Base-by-base conservation (phyloP, 2,888 invertebrate species). In the Tanypteryx hageni region DNA sequence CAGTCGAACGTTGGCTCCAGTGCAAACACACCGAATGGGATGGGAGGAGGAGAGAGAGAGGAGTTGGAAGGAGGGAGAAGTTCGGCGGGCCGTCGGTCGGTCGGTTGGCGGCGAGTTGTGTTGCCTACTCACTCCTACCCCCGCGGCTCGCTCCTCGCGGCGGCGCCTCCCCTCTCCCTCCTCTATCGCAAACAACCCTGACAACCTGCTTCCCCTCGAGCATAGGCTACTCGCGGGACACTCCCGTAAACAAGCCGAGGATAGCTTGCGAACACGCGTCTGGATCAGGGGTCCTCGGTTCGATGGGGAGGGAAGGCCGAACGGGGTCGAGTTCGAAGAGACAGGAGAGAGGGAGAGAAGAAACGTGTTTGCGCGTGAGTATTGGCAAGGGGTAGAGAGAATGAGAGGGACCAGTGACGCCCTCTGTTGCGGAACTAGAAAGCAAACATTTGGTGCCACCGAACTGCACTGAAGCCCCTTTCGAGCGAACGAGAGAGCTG, bases 1-100 rank as follows among this genome's bases (percentile, higher is more conserved):
- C 89, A 64, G 61, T 68, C 44, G 89, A 89, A 89, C 89, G 68
- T 31, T n/a, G 89, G 64, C 86, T 61, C 27, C n/a, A 61, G 86
- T 27, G 89, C 64, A 89, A 89, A 89, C 89, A 68, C 76, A 27
- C 76, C 5, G 44, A 44, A 5, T 44, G 1, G 44, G 44, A 44
- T 18, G 83, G 56, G 56, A 16, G 56, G 57, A 57, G 18, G 31
- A 31, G 82, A 44, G 82, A 82, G 82, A 5, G 44, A 14, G 31
- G 44, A 16, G 82, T 16, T 44, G 44, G 44, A 14, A 14, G 31
- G 13, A 13, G 31, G 31, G 10, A 44, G 31, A 64, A 64, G 89
- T 68, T 89, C 44, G 68, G 44, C 76, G 22, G 89, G 59, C 86
- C 61, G 86, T 61, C 61, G 31, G 59, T 86, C 61, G n/a, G n/a